phyloP scores from a whole-genome alignment of 1,140 invertebrate genomes.

The Lordiphosa mommai region DNA sequence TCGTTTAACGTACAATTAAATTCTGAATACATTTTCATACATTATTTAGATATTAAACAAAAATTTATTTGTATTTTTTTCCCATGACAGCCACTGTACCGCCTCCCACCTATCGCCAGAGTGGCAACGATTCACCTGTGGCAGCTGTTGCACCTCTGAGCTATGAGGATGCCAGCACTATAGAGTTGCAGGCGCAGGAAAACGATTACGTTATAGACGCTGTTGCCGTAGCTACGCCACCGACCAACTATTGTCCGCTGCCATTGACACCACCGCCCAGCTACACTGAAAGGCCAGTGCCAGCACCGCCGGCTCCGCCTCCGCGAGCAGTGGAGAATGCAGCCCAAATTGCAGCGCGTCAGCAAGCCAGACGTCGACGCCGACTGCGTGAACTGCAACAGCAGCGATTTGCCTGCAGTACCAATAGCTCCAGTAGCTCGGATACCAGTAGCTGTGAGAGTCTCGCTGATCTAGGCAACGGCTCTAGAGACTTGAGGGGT shows the following conservation, averaged over 20 bases:
- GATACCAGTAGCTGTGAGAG: constrained; percentile 41
- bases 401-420: constrained; percentile 50
- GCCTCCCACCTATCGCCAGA: constrained; percentile 35
- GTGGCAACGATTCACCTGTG: constrained; percentile 14
- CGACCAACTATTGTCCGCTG: constrained; percentile 49
- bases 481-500: constrained; percentile 44
- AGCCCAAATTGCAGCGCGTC: constrained; percentile 34
- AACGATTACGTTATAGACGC: constrained; percentile 59
- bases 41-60: too few species aligned
- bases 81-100: constrained; percentile 5
- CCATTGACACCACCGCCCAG: constrained; percentile 68
- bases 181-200: constrained; percentile 43
- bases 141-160: constrained; percentile 8
- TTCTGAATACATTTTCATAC: too few species aligned
- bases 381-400: constrained; percentile 53
- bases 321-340: constrained; percentile 20
- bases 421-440: constrained; percentile 49
- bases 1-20: too few species aligned
- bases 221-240: constrained; percentile 32
- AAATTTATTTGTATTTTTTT: too few species aligned
- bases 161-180: constrained; percentile 14
- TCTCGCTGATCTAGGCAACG: constrained; percentile 32
- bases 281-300: constrained; percentile 49
- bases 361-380: constrained; percentile 55
- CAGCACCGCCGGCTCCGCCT: not conserved